Conservation (phyloP, 2,888 invertebrate species). For the Chloromyia formosa region DNA sequence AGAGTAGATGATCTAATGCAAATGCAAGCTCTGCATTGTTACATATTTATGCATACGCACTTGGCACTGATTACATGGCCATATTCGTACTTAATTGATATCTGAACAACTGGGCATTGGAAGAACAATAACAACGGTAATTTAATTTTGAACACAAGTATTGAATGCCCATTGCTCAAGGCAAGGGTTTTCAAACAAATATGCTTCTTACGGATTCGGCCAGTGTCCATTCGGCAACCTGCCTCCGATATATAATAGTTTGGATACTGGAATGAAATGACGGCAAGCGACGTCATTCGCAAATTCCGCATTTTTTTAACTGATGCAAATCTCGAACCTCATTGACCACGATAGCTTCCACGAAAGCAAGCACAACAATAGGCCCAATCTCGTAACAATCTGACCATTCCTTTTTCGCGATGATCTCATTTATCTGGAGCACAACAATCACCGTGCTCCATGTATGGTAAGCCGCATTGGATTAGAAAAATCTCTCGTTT, state of each 20-base stretch:
- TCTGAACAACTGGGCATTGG: slow-evolving; percentile 23
- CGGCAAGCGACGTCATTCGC: not conserved
- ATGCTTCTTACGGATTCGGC: too few species aligned
- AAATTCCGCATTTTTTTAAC: slow-evolving; percentile 20
- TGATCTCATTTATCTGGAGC: slow-evolving; percentile 4
- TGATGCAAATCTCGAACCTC: not conserved
- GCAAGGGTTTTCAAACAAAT: too few species aligned
- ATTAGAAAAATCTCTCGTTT: not conserved
- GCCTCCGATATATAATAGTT: too few species aligned
- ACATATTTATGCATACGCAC: slow-evolving; percentile 21
- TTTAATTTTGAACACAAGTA: not conserved
- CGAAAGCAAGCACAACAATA: slow-evolving; percentile 3
- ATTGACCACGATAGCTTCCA: not conserved
- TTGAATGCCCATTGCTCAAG: too few species aligned
- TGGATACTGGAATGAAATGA: not conserved
- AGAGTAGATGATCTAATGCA: not conserved
- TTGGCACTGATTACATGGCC: slow-evolving; percentile 53
- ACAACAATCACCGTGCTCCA: not conserved
- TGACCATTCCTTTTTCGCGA: slow-evolving; percentile 18
- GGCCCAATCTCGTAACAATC: slow-evolving; percentile 6
- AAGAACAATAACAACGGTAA: slow-evolving; percentile 3
- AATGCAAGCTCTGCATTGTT: slow-evolving; percentile 15
- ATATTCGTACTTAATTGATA: slow-evolving; percentile 58
- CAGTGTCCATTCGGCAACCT: too few species aligned
- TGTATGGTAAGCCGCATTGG: not conserved